These are phyloP conservation scores for Ceratosolen fusciceps DNA, from an alignment of 1,140 invertebrate species.

Conservation along the genomic window DNA sequence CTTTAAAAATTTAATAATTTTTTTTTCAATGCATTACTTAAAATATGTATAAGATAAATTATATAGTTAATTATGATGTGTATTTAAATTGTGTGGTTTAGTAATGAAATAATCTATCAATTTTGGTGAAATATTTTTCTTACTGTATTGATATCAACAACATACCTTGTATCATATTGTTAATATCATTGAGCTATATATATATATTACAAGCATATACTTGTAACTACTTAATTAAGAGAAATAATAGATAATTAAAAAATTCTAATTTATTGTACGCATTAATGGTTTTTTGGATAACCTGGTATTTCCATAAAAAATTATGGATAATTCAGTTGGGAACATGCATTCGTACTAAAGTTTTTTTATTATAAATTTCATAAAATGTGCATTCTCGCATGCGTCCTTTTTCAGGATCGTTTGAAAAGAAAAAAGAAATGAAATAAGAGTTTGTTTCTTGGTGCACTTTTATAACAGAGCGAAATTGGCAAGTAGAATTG, in stretches of 20 bases:
- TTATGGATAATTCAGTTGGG: conserved; percentile 24
- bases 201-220: background rate
- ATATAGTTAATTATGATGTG: background rate
- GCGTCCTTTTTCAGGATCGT: background rate
- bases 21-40: too few relatives aligned
- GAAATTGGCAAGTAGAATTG: conserved; percentile 15
- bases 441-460: background rate
- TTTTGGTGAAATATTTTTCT: background rate
- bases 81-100: background rate
- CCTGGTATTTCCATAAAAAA: background rate
- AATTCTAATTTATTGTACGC: conserved; percentile 21
- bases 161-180: background rate
- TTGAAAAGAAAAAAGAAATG: background rate
- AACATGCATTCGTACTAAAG: background rate
- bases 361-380: conserved; percentile 15
- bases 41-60: background rate
- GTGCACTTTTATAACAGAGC: background rate
- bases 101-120: conserved; percentile 11
- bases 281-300: conserved; percentile 10
- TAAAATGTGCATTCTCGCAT: conserved; percentile 30
- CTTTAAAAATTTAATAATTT: too few relatives aligned
- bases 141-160: background rate
- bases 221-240: conserved; percentile 25
- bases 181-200: background rate
- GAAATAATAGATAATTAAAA: conserved; percentile 36